Percentiles rank a stretch among this genome's conserved stretches.
Evolutionary conservation across 1,140 invertebrate genomes (phyloP).

Genomic region (Samia ricini): DNA sequence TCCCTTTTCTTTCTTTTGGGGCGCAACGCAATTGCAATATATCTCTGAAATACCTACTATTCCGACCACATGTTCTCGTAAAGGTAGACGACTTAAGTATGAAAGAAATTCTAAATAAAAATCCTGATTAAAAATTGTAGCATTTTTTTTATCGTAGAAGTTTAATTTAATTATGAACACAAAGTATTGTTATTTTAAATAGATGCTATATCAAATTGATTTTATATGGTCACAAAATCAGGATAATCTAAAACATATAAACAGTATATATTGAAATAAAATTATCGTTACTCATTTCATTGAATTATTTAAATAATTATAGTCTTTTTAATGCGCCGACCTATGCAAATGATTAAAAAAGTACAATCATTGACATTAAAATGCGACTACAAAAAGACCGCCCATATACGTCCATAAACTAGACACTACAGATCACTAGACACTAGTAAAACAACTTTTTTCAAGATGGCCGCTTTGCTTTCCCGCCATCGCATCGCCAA

Average conservation of each 20-base stretch:
- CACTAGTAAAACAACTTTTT: constrained; percentile 48
- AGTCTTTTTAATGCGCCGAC: background rate
- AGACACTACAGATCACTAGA: constrained; percentile 21
- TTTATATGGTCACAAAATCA: too few relatives aligned
- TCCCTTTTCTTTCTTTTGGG: too few relatives aligned
- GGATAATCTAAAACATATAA: background rate
- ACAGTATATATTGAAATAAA: background rate
- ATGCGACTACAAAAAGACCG: background rate
- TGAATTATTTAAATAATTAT: background rate
- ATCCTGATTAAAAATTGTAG: too few relatives aligned
- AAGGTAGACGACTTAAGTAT: too few relatives aligned
- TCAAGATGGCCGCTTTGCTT: constrained; percentile 48
- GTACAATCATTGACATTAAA: background rate
- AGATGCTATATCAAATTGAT: too few relatives aligned
- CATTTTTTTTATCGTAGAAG: too few relatives aligned
- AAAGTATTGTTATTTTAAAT: too few relatives aligned
- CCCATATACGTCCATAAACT: background rate
- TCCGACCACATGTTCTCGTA: too few relatives aligned
- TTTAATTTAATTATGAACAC: too few relatives aligned
- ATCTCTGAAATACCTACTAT: too few relatives aligned
- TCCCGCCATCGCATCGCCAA: constrained; percentile 30
- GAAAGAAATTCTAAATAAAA: too few relatives aligned
- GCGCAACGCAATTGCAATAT: too few relatives aligned
- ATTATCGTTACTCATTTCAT: background rate
- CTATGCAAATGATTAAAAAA: background rate